phyloP scores from a whole-genome alignment of 2,113 vertebrate species.

The Corapipo altera region DNA sequence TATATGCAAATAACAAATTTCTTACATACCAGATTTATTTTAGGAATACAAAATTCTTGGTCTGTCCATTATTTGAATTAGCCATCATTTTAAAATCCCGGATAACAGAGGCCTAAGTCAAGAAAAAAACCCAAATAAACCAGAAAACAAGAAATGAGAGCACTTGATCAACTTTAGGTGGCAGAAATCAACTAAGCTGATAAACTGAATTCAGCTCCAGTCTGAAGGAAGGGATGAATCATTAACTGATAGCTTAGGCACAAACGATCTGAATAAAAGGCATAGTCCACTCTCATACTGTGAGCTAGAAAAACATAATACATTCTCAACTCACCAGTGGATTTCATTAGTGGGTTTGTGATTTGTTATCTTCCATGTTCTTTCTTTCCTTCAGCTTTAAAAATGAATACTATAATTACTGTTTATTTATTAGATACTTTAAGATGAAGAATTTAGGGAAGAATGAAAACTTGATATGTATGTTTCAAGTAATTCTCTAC shows the following conservation, averaged over 20 bases:
- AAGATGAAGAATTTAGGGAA: background rate
- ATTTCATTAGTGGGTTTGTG: background rate
- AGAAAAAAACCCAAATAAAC: background rate
- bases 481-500: background rate
- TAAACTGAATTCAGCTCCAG: background rate
- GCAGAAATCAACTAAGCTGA: background rate
- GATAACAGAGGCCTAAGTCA: background rate
- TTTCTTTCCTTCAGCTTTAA: background rate
- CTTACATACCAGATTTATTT: background rate
- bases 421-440: background rate
- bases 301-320: background rate
- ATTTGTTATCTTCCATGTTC: background rate
- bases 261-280: background rate
- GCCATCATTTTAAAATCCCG: background rate
- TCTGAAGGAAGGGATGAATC: background rate
- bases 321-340: rapidly evolving
- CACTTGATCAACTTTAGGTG: background rate
- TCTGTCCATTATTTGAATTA: background rate
- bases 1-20: background rate
- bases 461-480: background rate
- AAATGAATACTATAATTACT: background rate
- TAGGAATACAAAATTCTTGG: background rate
- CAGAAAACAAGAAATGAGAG: background rate
- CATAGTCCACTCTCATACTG: background rate
- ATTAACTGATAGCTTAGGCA: background rate